Conservation (phyloP, 1,140 invertebrate genomes). For the Sweltsa coloradensis region DNA sequence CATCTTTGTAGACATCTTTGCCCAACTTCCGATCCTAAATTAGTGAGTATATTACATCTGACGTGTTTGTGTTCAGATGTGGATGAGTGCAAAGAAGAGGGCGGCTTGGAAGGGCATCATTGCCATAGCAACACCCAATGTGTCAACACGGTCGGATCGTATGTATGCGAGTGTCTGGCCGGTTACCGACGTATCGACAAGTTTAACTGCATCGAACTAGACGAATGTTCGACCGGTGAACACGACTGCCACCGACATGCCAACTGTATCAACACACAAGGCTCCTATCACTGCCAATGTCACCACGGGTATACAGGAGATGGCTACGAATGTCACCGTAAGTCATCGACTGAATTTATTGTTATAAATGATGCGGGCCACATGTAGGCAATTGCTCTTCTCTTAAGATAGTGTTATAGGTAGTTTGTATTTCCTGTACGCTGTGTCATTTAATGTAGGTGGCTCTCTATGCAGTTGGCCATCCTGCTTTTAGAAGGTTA, state of each 20-base stretch:
- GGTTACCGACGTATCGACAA: conserved; percentile 63
- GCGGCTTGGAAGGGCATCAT: conserved; percentile 62
- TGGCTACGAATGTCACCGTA: conserved; percentile 68
- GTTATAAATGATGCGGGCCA: too few relatives aligned
- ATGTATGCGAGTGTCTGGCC: conserved; percentile 68
- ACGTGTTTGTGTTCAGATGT: conserved; percentile 45
- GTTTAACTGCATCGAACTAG: conserved; percentile 68
- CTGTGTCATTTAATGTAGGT: too few relatives aligned
- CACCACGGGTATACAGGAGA: conserved; percentile 69
- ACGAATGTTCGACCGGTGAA: conserved; percentile 57
- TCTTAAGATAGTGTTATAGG: too few relatives aligned
- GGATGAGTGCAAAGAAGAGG: conserved; percentile 63
- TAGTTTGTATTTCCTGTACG: too few relatives aligned
- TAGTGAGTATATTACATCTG: not conserved
- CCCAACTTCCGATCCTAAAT: too few relatives aligned
- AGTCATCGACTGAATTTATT: too few relatives aligned
- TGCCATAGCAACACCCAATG: conserved; percentile 61
- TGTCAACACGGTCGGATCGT: conserved; percentile 65
- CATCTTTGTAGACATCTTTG: too few relatives aligned
- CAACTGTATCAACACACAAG: conserved; percentile 71
- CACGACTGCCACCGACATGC: conserved; percentile 67
- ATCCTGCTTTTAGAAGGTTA: too few relatives aligned
- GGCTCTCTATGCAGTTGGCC: too few relatives aligned
- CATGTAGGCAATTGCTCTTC: too few relatives aligned
- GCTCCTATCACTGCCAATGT: conserved; percentile 75